phyloP scores from a whole-genome alignment of 2,888 invertebrate species.

The Epirrhoe tristata region DNA sequence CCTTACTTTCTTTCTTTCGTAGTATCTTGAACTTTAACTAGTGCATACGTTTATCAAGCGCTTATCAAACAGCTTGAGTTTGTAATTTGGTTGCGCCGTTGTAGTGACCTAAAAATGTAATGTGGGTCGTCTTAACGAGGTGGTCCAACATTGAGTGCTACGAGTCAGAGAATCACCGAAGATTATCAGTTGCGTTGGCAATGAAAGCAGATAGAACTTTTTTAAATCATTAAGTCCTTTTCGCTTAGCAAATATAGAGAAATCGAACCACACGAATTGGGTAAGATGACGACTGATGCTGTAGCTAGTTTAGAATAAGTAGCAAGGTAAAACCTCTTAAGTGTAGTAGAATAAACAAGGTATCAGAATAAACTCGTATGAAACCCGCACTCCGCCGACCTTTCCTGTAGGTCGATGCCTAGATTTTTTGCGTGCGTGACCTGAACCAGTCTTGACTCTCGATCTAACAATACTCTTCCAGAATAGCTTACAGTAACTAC shows the following conservation, averaged over 20 bases:
- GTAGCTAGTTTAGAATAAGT: too few species aligned
- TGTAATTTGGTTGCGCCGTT: constrained; percentile 35
- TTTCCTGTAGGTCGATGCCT: constrained; percentile 25
- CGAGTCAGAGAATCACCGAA: background rate
- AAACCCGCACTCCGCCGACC: constrained; percentile 6
- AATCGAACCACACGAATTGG: too few species aligned
- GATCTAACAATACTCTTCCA: constrained; percentile 28
- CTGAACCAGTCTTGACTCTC: constrained; percentile 28
- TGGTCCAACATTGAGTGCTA: constrained; percentile 17
- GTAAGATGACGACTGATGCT: too few species aligned
- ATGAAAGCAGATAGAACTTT: background rate
- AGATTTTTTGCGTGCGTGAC: constrained; percentile 34
- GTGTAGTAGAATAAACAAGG: background rate
- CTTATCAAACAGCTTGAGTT: constrained; percentile 41
- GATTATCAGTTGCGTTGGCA: background rate
- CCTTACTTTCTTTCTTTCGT: constrained; percentile 2
- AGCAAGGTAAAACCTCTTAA: too few species aligned
- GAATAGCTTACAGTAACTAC: constrained; percentile 16
- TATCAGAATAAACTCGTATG: background rate
- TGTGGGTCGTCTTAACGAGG: constrained; percentile 26
- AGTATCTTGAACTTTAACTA: constrained; percentile 41
- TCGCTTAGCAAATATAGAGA: too few species aligned
- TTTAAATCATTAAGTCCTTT: too few species aligned
- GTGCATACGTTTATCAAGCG: constrained; percentile 34
- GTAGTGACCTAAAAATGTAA: constrained; percentile 36